Base-by-base conservation (phyloP, 2,797 vertebrate species). In the Chromis chromis region DNA sequence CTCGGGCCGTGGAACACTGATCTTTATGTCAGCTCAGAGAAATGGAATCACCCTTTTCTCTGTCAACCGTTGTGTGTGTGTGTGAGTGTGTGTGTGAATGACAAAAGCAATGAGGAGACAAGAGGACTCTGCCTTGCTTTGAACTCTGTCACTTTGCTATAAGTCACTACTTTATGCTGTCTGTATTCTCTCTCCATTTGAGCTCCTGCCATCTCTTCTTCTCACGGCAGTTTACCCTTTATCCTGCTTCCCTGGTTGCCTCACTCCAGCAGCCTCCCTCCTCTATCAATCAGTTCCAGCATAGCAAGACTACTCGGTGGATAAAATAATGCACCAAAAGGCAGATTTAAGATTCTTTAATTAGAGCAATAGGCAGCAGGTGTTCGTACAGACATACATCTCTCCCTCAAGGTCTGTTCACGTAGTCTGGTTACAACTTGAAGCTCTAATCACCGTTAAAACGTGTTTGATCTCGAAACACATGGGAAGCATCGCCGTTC, bases 11-110 rank as follows among this genome's bases (percentile, higher is more conserved):
- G 65, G 65, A 89, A 85, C 85, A 75, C 87, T 92, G 90, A 92
- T 92, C 88, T 94, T 92, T 89, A 86, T 88, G 90, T 91, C 90
- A 89, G 72, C 81, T 89, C 73, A 65, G 56, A 90, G 85, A 80
- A 86, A 89, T 82, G 68, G 69, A 91, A 82, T 91, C 84, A 78
- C 78, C 84, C 84, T 90, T 86, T 90, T 82, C 58, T 83, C 82
- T 88, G 84, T 78, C 86, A 89, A 64, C 75, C 52, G 22, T 27
- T 49, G 49, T 27, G 57, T 33, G 66, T 19, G 62, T 62, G 54
- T 66, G 19, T 40, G 68, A 70, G n/a, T 48, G 49, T 54, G 78
- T 17, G 64, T 9, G 67, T 17, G 46, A 19, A 19, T 65, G 78
- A 83, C 74, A 70, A 83, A 84, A 75, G 75, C 81, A 85, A 79